These are phyloP conservation scores for Drosophila insularis DNA, from an alignment of 1,140 invertebrate species.

Conservation along the genomic window DNA sequence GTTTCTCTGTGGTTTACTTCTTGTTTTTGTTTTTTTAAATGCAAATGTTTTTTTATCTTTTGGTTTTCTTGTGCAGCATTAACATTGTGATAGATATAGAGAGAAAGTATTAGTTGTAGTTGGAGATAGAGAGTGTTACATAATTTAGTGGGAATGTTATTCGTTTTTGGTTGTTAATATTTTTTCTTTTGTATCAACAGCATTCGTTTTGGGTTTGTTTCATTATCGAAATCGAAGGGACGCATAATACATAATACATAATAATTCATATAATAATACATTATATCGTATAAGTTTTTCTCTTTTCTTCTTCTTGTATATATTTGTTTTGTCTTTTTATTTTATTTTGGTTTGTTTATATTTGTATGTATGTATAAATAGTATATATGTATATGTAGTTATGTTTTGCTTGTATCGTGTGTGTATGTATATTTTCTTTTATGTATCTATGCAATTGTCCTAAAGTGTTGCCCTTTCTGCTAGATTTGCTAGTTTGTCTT, in stretches of 20 bases:
- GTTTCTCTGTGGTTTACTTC: conserved; percentile 46
- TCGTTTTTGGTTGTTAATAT: conserved; percentile 36
- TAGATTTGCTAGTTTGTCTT: conserved; percentile 69
- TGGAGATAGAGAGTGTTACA: conserved; percentile 58
- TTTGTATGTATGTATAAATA: conserved; percentile 46
- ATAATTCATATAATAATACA: conserved; percentile 61
- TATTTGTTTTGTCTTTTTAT: conserved; percentile 24
- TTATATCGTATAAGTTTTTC: conserved; percentile 50
- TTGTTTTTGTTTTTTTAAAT: conserved; percentile 62
- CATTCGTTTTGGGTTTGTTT: conserved; percentile 53
- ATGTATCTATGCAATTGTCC: conserved; percentile 65
- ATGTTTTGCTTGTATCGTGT: conserved; percentile 52
- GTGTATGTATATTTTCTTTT: conserved; percentile 43
- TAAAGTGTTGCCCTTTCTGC: conserved; percentile 61
- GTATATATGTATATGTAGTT: conserved; percentile 37
- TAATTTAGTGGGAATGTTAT: conserved; percentile 64
- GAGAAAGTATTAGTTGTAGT: conserved; percentile 46
- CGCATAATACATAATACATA: conserved; percentile 65
- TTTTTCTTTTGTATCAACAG: conserved; percentile 51
- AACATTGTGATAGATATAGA: conserved; percentile 71
- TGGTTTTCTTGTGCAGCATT: conserved; percentile 70
- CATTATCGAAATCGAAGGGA: conserved; percentile 67
- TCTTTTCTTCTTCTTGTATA: conserved; percentile 36
- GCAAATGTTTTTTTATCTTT: conserved; percentile 62
- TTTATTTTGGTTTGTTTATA: background rate